Evolutionary conservation across 2,797 vertebrate genomes (phyloP).

Genomic region (Rhynchotus rufescens): DNA sequence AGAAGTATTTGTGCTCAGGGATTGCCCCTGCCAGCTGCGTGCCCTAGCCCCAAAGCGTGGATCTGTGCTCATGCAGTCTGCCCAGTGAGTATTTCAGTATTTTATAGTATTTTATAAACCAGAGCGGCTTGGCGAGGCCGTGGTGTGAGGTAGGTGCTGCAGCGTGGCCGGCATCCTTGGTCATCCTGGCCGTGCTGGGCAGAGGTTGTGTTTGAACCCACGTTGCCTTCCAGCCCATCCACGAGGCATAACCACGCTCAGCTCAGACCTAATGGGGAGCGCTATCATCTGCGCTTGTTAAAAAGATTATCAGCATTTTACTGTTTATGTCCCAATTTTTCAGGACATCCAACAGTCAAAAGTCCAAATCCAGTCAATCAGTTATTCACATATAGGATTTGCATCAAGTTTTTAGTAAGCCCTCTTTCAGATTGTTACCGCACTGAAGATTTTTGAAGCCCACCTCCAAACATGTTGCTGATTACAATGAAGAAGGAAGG

Average conservation of each 20-base stretch:
- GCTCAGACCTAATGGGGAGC: not conserved
- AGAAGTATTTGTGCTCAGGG: conserved; percentile 4
- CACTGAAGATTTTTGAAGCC: not conserved
- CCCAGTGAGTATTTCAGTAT: conserved; percentile 46
- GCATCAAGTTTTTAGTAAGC: not conserved
- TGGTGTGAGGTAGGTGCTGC: not conserved
- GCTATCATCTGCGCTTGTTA: not conserved
- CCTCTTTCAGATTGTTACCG: no score
- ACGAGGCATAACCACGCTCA: not conserved
- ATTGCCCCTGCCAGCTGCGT: conserved; percentile 4
- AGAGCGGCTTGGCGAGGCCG: not conserved
- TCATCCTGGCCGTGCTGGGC: not conserved
- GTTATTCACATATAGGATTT: not conserved
- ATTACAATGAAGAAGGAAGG: not conserved
- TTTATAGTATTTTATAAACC: conserved; percentile 24
- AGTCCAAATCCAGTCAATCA: not conserved
- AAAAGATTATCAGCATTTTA: not conserved
- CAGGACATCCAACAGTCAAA: not conserved
- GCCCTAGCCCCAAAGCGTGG: not conserved
- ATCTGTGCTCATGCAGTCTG: not conserved
- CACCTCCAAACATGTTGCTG: not conserved
- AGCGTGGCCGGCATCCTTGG: not conserved
- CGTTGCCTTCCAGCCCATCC: not conserved
- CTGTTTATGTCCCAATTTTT: not conserved
- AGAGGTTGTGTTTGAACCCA: not conserved